Evolutionary conservation across 2,888 invertebrate species (phyloP), one percentile per base, ranked within the genome.

Genomic region (Agrypnus murinus): DNA sequence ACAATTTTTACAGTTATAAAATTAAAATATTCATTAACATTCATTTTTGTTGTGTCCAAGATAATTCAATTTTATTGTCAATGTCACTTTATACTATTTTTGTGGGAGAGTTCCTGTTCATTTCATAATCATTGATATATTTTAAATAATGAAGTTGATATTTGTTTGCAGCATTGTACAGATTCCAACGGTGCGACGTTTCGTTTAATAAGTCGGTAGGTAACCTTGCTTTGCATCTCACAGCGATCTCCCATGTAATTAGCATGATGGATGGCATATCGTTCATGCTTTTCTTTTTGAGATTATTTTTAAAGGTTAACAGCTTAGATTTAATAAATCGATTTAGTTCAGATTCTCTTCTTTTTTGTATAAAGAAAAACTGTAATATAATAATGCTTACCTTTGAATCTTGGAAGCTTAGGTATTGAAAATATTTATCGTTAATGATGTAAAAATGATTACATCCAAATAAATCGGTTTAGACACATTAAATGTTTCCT

Each of bases 191-290:
- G 17, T 17, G 55, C 36, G 55, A 55, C 32, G 34, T 17, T 55
- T 10, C 17, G 40, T 10, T 10, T n/a, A n/a, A n/a, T n/a, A 38
- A 55, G 55, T 36, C 38, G 55, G 15, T 55, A 55, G 55, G 15
- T 55, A 55, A 55, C 55, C 55, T 55, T 36, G 55, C 55, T 55
- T 50, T 55, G 36, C 34, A 55, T 55, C 38, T 36, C 55, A 17
- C 55, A 55, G 55, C 50, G 25, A 31, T 50, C 31, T 50, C 50
- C n/a, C 19, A 10, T 46, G 17, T 31, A 50, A 50, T 50, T 50
- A 50, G 31, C 31, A 25, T 50, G 50, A 50, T 50, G 31, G 50
- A 31, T 50, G 12, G 31, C 50, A n/a, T 17, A 17, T 10, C 10
- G 15, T 17, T 17, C 15, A 10, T 15, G 12, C 50, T 31, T 50